These are phyloP conservation scores for Brachyrhaphis roseni DNA, from an alignment of 2,797 vertebrate genomes.

Conservation along the genomic window DNA sequence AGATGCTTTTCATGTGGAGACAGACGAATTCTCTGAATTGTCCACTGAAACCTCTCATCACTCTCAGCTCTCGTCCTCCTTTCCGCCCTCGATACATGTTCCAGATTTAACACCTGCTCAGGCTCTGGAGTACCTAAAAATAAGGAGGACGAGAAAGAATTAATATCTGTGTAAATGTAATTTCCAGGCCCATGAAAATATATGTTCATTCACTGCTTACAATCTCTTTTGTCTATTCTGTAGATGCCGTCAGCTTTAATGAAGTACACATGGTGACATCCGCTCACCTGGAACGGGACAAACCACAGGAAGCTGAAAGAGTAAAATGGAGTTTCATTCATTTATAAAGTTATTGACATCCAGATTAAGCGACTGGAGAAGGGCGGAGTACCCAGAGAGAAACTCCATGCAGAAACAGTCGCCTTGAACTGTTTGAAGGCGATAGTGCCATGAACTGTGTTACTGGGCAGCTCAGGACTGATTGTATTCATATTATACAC, in stretches of 20 bases:
- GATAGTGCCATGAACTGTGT: background rate
- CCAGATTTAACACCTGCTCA: conserved; percentile 82
- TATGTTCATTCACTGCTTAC: conserved; percentile 73
- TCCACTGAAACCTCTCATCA: conserved; percentile 67
- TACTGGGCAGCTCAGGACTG: background rate
- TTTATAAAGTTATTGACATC: background rate
- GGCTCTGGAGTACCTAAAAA: conserved; percentile 72
- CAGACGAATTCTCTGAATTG: conserved; percentile 88
- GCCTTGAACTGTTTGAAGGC: background rate
- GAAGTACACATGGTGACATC: conserved; percentile 86
- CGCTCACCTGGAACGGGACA: conserved; percentile 78
- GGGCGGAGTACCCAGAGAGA: background rate
- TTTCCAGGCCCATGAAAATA: background rate
- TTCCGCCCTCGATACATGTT: conserved; percentile 27
- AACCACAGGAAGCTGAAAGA: conserved; percentile 6
- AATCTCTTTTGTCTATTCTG: conserved; percentile 80
- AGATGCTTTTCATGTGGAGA: conserved; percentile 87
- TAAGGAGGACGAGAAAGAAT: conserved; percentile 12
- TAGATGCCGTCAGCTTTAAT: conserved; percentile 86
- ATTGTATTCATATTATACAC: background rate
- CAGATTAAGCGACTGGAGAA: background rate
- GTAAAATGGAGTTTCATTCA: background rate
- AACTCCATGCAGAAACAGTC: background rate
- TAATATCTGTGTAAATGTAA: background rate
- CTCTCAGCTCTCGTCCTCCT: conserved; percentile 20